Percentiles rank a stretch among this genome's conserved stretches.
These are phyloP conservation scores for Bryconaethiops microstoma DNA, from an alignment of 2,797 vertebrate genomes.

Conservation along the genomic window DNA sequence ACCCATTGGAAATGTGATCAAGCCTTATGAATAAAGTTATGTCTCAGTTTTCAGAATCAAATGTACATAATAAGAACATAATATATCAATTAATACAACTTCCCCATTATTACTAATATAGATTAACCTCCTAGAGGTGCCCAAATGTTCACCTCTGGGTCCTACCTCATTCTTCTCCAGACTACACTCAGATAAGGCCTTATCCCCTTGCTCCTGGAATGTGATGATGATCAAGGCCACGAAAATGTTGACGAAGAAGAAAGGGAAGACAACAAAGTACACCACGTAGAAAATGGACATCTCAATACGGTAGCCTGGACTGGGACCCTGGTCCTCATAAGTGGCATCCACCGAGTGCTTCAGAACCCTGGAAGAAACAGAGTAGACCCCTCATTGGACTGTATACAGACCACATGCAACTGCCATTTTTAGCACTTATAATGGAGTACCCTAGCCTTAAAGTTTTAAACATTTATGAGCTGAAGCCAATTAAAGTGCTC, in stretches of 20 bases:
- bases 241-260: slow-evolving; percentile 99
- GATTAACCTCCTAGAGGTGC: background rate
- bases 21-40: too few species aligned
- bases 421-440: background rate
- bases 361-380: slow-evolving; percentile 82
- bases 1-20: too few species aligned
- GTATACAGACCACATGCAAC: background rate
- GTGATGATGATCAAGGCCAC: slow-evolving; percentile 99
- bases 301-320: slow-evolving; percentile 94
- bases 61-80: background rate
- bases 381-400: background rate
- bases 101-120: background rate
- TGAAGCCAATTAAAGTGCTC: background rate
- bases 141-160: background rate
- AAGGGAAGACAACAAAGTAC: slow-evolving; percentile 98
- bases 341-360: slow-evolving; percentile 98
- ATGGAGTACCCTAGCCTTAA: background rate
- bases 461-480: background rate
- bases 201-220: slow-evolving; percentile 98
- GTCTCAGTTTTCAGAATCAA: background rate
- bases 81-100: too few species aligned
- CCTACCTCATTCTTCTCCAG: slow-evolving; percentile 96
- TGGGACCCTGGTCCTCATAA: slow-evolving; percentile 93
- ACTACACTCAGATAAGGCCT: slow-evolving; percentile 95
- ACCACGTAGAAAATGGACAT: slow-evolving; percentile 98